These are phyloP conservation scores for Drosophila hamatofila DNA, from an alignment of 2,888 invertebrate genomes.

Conservation along the genomic window DNA sequence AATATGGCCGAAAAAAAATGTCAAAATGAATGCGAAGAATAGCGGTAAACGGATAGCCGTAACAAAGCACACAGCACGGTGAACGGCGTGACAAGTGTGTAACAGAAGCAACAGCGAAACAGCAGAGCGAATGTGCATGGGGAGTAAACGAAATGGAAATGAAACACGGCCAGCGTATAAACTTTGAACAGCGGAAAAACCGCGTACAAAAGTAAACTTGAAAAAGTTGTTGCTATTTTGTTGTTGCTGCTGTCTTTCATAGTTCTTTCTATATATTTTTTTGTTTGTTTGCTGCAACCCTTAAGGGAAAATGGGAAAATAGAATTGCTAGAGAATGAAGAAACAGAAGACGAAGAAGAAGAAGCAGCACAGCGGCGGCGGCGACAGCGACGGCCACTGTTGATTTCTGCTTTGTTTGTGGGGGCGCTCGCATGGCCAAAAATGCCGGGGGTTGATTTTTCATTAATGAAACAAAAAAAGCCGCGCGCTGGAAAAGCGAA, in stretches of 20 bases:
- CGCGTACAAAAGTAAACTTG: conserved; percentile 69
- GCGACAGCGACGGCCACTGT: conserved; percentile 31
- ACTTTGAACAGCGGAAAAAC: conserved; percentile 49
- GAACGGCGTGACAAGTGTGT: conserved; percentile 21
- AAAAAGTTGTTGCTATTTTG: conserved; percentile 48
- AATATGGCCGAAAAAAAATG: conserved; percentile 65
- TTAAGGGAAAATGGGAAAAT: conserved; percentile 53
- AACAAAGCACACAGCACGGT: conserved; percentile 25
- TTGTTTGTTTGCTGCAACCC: conserved; percentile 54
- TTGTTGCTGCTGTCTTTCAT: background rate
- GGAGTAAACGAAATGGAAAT: conserved; percentile 44
- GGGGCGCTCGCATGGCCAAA: conserved; percentile 45
- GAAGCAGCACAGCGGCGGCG: background rate
- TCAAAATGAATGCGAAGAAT: conserved; percentile 42
- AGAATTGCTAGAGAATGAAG: conserved; percentile 21
- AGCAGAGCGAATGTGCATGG: conserved; percentile 28
- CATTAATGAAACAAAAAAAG: conserved; percentile 69
- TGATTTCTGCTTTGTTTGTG: conserved; percentile 74
- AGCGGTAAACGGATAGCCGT: conserved; percentile 15
- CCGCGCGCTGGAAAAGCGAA: conserved; percentile 45
- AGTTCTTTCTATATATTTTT: conserved; percentile 11
- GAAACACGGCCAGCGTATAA: conserved; percentile 33
- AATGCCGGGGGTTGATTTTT: conserved; percentile 73
- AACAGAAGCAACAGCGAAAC: conserved; percentile 32
- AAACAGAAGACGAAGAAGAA: conserved; percentile 9